Evolutionary conservation across 2,888 invertebrate species (phyloP), one percentile per base, ranked within the genome.

Genomic region (Cybosia mesomella): DNA sequence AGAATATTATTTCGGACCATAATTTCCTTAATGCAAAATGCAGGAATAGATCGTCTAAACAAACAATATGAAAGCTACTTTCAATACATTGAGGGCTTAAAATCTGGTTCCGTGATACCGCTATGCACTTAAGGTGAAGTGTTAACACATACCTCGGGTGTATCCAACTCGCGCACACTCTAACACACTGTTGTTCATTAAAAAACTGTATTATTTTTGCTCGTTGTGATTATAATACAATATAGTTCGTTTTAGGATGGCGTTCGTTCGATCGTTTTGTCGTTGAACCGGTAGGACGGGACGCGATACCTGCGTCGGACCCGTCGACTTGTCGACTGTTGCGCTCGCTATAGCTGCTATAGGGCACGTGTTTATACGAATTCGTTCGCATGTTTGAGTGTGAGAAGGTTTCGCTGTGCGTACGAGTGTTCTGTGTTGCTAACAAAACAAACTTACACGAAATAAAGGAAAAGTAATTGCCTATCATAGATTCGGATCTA

Each of bases 251-350:
- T 77, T 87, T 83, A 74, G 71, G 77, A 69, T 79, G 80, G 83
- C 82, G 91, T 94, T 94, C 94, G 94, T 94, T 94, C 94, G 94
- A 91, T 94, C 94, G 93, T 93, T 89, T 89, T 85, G 88, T 92
- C 89, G 90, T 89, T 88, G 78, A 85, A 90, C 92, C 90, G 92
- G 92, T 89, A 87, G 81, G 85, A 83, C 90, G 77, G 85, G 89
- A 81, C 88, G 83, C 85, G 83, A 80, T 91, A 92, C 92, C 91
- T 91, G 90, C 89, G 83, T 80, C 83, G 78, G 79, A 85, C 87
- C 89, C 90, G 91, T 85, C 88, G 83, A 85, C 86, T 89, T 87
- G 86, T 83, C 83, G 84, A 87, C 87, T 91, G 86, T 84, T 82
- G 79, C 71, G 80, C 76, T 80, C 49, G 78, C 77, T 79, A 74